These are phyloP conservation scores for Blennius ocellaris DNA, from an alignment of 2,113 vertebrate species.

Conservation along the genomic window DNA sequence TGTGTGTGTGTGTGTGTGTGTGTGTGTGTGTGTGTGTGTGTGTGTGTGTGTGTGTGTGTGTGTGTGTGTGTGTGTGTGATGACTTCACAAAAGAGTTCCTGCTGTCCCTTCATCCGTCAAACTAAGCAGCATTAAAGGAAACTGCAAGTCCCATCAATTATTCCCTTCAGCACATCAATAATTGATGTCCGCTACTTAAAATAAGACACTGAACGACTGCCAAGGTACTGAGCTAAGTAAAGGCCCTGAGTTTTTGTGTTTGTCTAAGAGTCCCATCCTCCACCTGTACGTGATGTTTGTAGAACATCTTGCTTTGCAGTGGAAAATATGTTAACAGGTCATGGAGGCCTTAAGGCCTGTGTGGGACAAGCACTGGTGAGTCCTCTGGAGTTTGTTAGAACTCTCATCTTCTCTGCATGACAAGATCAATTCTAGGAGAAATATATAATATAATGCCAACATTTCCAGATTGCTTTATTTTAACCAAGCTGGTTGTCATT, in stretches of 20 bases:
- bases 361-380: no score
- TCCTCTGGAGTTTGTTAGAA: no score
- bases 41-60: conserved; percentile 55
- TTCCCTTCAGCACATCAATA: conserved; percentile 73
- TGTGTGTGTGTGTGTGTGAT: conserved; percentile 48
- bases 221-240: conserved; percentile 68
- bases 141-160: conserved; percentile 80
- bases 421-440: no score
- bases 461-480: no score
- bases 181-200: conserved; percentile 79
- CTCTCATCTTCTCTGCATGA: no score
- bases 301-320: no score
- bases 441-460: no score
- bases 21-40: conserved; percentile 58
- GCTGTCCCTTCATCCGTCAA: conserved; percentile 75
- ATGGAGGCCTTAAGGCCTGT: no score
- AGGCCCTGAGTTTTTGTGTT: conserved; percentile 39
- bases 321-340: no score
- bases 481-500: no score
- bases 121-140: conserved; percentile 79
- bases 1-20: conserved; percentile 48
- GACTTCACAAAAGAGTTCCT: conserved; percentile 64
- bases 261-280: background rate
- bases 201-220: conserved; percentile 76
- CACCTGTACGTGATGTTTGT: no score